phyloP scores from a whole-genome alignment of 2,797 vertebrate species.

The Ciconia nigra region DNA sequence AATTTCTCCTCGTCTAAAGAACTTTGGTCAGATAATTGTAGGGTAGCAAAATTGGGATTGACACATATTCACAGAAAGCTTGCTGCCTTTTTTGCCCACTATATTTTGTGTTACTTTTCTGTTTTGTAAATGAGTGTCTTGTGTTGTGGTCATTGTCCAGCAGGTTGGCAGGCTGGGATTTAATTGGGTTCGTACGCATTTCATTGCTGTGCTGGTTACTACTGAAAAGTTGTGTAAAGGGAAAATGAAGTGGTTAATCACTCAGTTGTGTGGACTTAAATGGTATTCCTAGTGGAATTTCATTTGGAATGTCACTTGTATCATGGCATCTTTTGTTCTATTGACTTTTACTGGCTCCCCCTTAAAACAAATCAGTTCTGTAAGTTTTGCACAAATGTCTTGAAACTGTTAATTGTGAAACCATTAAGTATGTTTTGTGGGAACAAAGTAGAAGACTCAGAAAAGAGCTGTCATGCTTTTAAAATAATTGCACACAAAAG shows the following conservation, averaged over 20 bases:
- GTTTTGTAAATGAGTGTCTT: not conserved
- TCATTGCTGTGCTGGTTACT: not conserved
- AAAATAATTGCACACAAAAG: not conserved
- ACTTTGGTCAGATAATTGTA: not conserved
- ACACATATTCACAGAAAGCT: not conserved
- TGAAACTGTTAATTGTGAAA: not conserved
- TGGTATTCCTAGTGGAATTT: not conserved
- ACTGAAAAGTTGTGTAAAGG: not conserved
- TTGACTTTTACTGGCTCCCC: not conserved
- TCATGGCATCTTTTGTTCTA: not conserved
- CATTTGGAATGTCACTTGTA: not conserved
- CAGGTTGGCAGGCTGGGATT: not conserved
- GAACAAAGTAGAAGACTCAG: not conserved
- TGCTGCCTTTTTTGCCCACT: rapidly evolving
- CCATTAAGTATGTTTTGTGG: not conserved
- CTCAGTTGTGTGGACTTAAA: not conserved
- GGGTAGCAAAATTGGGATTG: not conserved
- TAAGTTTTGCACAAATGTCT: not conserved
- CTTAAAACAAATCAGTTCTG: not conserved
- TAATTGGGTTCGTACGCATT: rapidly evolving
- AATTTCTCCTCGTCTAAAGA: not conserved
- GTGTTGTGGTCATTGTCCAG: not conserved
- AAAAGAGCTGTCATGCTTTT: not conserved
- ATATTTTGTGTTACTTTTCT: not conserved
- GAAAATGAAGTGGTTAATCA: not conserved